Evolutionary conservation across 2,888 invertebrate genomes (phyloP), one percentile per base, ranked within the genome.

Genomic region (Plagodis dolabraria): DNA sequence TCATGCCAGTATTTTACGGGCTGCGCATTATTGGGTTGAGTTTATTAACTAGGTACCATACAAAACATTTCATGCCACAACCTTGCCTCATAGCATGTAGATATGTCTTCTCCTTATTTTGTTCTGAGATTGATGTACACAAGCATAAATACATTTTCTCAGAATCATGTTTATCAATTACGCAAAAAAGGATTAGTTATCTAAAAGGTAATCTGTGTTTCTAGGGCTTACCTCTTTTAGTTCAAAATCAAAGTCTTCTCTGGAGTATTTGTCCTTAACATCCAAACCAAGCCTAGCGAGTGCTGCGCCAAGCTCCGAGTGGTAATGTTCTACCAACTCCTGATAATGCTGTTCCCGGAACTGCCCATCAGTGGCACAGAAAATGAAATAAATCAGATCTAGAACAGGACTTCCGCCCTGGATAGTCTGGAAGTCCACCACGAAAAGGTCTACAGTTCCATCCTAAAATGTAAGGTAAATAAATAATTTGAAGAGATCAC

Each of bases 231-330:
- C 84, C 74, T 76, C 65, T 59, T 79, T 71, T n/a, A 80, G 56
- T 12, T 86, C 85, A 42, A 64, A 69, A 22, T 85, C 77, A 52
- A 82, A 85, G 42, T 75, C 75, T 6, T 74, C 73, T 38, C 74
- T 75, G 0, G 86, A 64, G 53, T 82, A 81, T 0, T 72, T 71
- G 0, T 69, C 62, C 5, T 75, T 68, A 1, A 76, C 70, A 44
- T 82, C 73, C 0, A 83, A 59, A 0, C 62, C 60, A 5, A 84
- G 65, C 35, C 79, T 71, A 8, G 57, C 45, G 56, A 86, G 61
- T 9, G 79, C 79, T 1, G 64, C 63, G 43, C 68, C 53, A n/a
- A 86, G 72, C 51, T 77, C 70, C 0, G 52, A 5, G 55, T 77
- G 71, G 70, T 79, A 80, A 52, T 71, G 67, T n/a, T 72, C 67